A percentile compares a stretch with the other conserved stretches of the same genome.
Conservation (phyloP, 1,140 invertebrate genomes). For the Drosophila grimshawi region DNA sequence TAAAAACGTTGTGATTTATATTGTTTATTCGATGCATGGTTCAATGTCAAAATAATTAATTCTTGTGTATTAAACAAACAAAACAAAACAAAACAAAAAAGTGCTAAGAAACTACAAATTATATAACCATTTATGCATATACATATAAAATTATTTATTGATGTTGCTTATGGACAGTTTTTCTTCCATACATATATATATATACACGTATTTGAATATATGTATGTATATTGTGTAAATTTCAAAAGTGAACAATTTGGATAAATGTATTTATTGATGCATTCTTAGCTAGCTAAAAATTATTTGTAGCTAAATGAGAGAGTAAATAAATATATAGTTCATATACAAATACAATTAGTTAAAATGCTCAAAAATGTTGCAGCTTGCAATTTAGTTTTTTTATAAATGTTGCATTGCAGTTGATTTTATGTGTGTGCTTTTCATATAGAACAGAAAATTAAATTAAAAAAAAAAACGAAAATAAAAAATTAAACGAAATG, state of each 20-base stretch:
- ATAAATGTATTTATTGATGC: conserved; percentile 82
- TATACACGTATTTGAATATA: conserved; percentile 28
- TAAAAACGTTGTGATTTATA: conserved; percentile 81
- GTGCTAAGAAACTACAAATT: conserved; percentile 30
- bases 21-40: conserved; percentile 73
- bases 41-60: conserved; percentile 64
- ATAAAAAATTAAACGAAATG: too few species aligned
- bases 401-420: conserved; percentile 63
- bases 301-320: conserved; percentile 42
- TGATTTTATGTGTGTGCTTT: conserved; percentile 38
- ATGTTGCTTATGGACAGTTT: conserved; percentile 80
- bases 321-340: conserved; percentile 17
- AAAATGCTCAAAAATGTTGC: conserved; percentile 59
- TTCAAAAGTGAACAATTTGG: conserved; percentile 45
- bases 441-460: not conserved
- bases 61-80: conserved; percentile 33
- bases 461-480: too few species aligned
- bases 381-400: conserved; percentile 47
- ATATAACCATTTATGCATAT: conserved; percentile 19
- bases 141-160: conserved; percentile 38
- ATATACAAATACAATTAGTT: conserved; percentile 16
- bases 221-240: conserved; percentile 23
- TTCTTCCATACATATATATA: conserved; percentile 68
- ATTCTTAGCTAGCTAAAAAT: conserved; percentile 71
- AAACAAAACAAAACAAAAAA: not conserved